These are phyloP conservation scores for Phoxinus phoxinus DNA, from an alignment of 2,113 vertebrate species.

Conservation along the genomic window DNA sequence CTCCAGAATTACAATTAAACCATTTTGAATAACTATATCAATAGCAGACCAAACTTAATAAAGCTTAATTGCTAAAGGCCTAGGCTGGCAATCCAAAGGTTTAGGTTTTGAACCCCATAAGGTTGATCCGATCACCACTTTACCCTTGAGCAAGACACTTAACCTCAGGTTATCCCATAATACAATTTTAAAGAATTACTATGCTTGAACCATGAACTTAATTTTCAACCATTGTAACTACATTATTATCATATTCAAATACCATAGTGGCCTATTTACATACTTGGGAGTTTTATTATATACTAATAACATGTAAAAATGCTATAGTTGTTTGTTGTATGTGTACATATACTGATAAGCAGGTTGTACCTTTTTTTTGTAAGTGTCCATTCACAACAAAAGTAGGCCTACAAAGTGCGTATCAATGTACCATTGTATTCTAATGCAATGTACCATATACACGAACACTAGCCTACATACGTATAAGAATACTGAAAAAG, in stretches of 20 bases:
- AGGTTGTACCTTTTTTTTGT: too few species aligned
- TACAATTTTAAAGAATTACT: not conserved
- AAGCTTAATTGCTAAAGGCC: not conserved
- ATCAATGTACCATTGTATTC: not conserved
- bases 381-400: not conserved
- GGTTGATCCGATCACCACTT: not conserved
- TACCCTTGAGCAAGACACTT: constrained; percentile 1
- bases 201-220: too few species aligned
- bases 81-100: not conserved
- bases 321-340: not conserved
- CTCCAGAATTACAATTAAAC: not conserved
- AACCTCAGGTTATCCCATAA: not conserved
- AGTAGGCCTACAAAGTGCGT: not conserved
- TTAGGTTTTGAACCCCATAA: not conserved
- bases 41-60: not conserved
- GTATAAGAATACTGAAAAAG: not conserved
- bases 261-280: too few species aligned
- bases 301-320: too few species aligned
- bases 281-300: too few species aligned
- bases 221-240: too few species aligned
- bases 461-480: too few species aligned
- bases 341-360: too few species aligned
- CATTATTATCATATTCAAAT: too few species aligned
- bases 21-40: not conserved
- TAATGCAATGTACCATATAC: not conserved